Evolutionary conservation across 2,888 invertebrate genomes (phyloP).

Genomic region (Pinctada fucata): DNA sequence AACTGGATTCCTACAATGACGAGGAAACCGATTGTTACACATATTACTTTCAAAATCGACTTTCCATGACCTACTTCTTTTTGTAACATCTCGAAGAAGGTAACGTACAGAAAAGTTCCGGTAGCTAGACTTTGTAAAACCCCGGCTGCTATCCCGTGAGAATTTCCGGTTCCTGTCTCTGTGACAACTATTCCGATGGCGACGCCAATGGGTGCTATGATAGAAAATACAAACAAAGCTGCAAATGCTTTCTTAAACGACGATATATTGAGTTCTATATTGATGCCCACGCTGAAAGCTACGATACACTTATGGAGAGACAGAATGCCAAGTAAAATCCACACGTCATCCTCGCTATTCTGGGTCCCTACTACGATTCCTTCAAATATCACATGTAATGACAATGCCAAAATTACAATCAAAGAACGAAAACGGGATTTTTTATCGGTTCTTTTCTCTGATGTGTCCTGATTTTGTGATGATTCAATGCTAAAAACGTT

Average conservation of each 20-base stretch:
- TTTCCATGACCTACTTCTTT: conserved; percentile 78
- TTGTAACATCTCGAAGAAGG: conserved; percentile 93
- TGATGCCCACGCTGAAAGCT: conserved; percentile 80
- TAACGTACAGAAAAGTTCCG: conserved; percentile 94
- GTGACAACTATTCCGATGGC: conserved; percentile 49
- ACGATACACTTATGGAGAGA: conserved; percentile 80
- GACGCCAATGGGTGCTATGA: conserved; percentile 52
- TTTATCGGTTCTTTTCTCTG: too few species aligned
- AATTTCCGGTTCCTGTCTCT: conserved; percentile 28
- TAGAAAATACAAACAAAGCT: conserved; percentile 46
- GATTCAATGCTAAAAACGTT: too few species aligned
- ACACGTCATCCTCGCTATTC: conserved; percentile 53
- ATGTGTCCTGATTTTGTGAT: too few species aligned
- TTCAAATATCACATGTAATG: conserved; percentile 81
- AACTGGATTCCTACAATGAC: conserved; percentile 55
- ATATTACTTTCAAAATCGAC: conserved; percentile 68
- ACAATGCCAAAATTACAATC: conserved; percentile 78
- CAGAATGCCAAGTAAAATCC: conserved; percentile 77
- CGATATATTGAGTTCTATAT: conserved; percentile 74
- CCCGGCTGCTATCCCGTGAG: conserved; percentile 73
- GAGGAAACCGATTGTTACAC: conserved; percentile 58
- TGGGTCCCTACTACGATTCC: conserved; percentile 80
- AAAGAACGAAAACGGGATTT: conserved; percentile 68
- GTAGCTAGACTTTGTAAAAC: conserved; percentile 88
- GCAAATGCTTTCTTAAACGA: conserved; percentile 32